Evolutionary conservation across 1,140 invertebrate genomes (phyloP).

Genomic region (Drosophila busckii): DNA sequence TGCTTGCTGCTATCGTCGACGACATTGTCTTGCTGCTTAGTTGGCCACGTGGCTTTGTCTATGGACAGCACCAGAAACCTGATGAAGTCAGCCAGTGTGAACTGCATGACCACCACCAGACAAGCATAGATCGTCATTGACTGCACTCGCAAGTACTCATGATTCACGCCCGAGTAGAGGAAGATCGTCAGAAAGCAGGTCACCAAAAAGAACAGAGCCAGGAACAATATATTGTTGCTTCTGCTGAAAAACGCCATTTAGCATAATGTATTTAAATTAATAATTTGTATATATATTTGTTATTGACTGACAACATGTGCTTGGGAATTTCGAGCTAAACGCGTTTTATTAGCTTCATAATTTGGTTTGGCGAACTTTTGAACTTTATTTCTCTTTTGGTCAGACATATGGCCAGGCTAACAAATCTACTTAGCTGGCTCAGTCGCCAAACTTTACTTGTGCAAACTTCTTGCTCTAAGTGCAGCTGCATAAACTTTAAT

Average conservation of each 20-base stretch:
- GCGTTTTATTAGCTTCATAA: slow-evolving; percentile 33
- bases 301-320: too few relatives aligned
- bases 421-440: slow-evolving; percentile 64
- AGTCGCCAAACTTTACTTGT: slow-evolving; percentile 41
- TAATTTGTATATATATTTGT: too few relatives aligned
- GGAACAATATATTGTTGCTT: not conserved
- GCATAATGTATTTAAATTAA: too few relatives aligned
- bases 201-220: not conserved
- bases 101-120: not conserved
- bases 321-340: too few relatives aligned
- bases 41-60: slow-evolving; percentile 32
- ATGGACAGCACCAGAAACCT: slow-evolving; percentile 23
- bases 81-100: slow-evolving; percentile 33
- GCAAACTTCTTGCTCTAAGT: slow-evolving; percentile 58
- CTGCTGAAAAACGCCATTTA: too few relatives aligned
- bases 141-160: slow-evolving; percentile 30
- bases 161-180: slow-evolving; percentile 26
- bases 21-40: not conserved
- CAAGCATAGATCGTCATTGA: slow-evolving; percentile 11
- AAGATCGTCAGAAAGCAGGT: not conserved
- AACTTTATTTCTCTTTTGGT: not conserved
- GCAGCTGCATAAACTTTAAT: slow-evolving; percentile 56
- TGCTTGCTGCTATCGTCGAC: not conserved
- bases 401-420: slow-evolving; percentile 47
- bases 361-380: not conserved